Evolutionary conservation across 2,888 invertebrate genomes (phyloP).

Genomic region (Xestia rhomboidea): DNA sequence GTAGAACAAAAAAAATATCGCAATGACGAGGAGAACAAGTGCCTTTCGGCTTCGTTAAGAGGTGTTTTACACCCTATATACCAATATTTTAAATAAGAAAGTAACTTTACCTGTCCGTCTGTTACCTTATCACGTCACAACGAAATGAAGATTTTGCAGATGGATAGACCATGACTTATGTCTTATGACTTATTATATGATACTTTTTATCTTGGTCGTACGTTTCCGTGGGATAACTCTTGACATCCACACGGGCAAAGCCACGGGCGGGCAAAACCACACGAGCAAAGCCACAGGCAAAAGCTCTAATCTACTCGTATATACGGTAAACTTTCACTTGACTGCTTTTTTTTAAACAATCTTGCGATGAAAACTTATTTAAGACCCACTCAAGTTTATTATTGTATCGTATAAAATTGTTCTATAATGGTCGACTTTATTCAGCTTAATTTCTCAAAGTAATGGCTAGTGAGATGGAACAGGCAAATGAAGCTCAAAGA

Average conservation of each 20-base stretch:
- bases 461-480: constrained; percentile 42
- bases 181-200: neutral
- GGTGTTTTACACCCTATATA: too few species aligned
- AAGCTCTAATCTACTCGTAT: neutral
- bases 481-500: constrained; percentile 25
- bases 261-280: neutral
- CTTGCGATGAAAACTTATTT: constrained; percentile 12
- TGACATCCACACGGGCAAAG: neutral
- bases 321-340: neutral
- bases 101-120: neutral
- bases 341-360: constrained; percentile 26
- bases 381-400: constrained; percentile 30
- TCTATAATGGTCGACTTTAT: constrained; percentile 24
- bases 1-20: too few species aligned
- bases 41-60: too few species aligned
- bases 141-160: neutral
- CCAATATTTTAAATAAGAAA: neutral
- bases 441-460: constrained; percentile 44
- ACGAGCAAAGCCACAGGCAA: neutral
- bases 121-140: neutral
- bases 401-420: constrained; percentile 16
- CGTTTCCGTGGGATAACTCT: neutral
- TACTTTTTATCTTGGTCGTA: neutral
- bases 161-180: neutral
- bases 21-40: too few species aligned